phyloP scores from a whole-genome alignment of 2,113 vertebrate species.

The Halichoeres trimaculatus region DNA sequence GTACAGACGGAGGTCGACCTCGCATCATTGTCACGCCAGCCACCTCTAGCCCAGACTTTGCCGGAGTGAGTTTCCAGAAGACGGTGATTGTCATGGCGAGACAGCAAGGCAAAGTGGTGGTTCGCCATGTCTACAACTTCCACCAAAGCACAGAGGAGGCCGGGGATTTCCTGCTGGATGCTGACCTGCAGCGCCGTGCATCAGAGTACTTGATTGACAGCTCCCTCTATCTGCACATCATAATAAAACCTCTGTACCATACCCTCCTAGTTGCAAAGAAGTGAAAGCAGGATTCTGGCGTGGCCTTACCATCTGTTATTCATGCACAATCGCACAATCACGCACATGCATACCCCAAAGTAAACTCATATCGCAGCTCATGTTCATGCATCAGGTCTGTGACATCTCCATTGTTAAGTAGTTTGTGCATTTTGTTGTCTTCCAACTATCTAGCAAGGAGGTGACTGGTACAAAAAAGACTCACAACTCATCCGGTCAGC shows the following conservation, averaged over 20 bases:
- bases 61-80: slow-evolving; percentile 96
- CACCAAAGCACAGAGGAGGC: slow-evolving; percentile 97
- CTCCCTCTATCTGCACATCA: slow-evolving; percentile 93
- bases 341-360: slow-evolving; percentile 55
- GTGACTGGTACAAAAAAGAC: slow-evolving; percentile 26
- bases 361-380: slow-evolving; percentile 65
- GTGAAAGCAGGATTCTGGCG: slow-evolving; percentile 72
- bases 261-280: slow-evolving; percentile 91
- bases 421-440: slow-evolving; percentile 56
- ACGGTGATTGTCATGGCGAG: slow-evolving; percentile 90
- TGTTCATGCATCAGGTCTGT: slow-evolving; percentile 37
- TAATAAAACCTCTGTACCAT: slow-evolving; percentile 96
- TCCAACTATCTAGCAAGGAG: slow-evolving; percentile 45
- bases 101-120: slow-evolving; percentile 91
- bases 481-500: slow-evolving; percentile 20
- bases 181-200: slow-evolving; percentile 91
- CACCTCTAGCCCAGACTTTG: slow-evolving; percentile 91
- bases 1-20: slow-evolving; percentile 87
- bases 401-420: slow-evolving; percentile 42
- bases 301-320: slow-evolving; percentile 21
- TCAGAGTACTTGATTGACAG: slow-evolving; percentile 98
- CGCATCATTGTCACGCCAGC: slow-evolving; percentile 92
- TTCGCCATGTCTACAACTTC: slow-evolving; percentile 94
- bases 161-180: slow-evolving; percentile 90
- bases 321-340: slow-evolving; percentile 39